A percentile compares a stretch with the other conserved stretches of the same genome.
Evolutionary conservation across 2,113 vertebrate genomes (phyloP).

Genomic region (Sander lucioperca): DNA sequence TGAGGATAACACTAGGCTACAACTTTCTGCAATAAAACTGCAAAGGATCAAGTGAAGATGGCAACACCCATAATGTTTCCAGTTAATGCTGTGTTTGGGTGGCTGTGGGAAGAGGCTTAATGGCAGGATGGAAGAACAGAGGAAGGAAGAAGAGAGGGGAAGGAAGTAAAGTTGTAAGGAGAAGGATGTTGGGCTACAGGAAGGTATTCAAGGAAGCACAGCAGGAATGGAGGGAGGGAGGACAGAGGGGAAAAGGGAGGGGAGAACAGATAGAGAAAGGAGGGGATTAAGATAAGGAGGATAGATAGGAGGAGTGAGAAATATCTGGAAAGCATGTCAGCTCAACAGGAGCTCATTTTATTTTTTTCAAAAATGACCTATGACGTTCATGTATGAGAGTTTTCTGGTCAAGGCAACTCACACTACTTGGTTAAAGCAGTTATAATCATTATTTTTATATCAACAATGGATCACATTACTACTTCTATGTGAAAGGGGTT

Average conservation of each 20-base stretch:
- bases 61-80: conserved; percentile 33
- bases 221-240: conserved; percentile 17
- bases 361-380: background rate
- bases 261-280: conserved; percentile 21
- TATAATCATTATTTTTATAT: background rate
- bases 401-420: too few relatives aligned
- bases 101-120: conserved; percentile 32
- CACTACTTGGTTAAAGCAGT: background rate
- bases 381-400: background rate
- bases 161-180: conserved; percentile 12
- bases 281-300: conserved; percentile 62
- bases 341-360: conserved; percentile 34
- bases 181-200: conserved; percentile 14
- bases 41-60: conserved; percentile 56
- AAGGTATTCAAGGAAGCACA: conserved; percentile 38
- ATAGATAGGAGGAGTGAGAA: conserved; percentile 44
- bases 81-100: conserved; percentile 37
- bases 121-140: conserved; percentile 10
- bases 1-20: conserved; percentile 43
- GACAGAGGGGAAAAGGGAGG: conserved; percentile 11
- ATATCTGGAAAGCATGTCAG: conserved; percentile 47
- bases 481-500: background rate
- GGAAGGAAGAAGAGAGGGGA: conserved; percentile 10
- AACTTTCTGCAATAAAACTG: conserved; percentile 46
- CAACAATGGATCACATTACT: background rate